phyloP scores from a whole-genome alignment of 2,888 invertebrate species.

The Eupeodes latifasciatus region DNA sequence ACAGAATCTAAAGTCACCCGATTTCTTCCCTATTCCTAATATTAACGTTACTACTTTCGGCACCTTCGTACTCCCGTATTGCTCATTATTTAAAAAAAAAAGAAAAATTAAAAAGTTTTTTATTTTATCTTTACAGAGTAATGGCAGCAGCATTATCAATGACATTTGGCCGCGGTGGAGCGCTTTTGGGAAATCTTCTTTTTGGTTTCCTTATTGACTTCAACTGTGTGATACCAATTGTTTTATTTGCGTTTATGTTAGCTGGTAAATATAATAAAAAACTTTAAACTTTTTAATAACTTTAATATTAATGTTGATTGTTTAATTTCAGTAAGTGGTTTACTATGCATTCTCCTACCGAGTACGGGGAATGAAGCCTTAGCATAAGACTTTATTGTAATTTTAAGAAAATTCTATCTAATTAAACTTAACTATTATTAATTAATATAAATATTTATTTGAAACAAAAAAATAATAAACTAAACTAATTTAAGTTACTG shows the following conservation, averaged over 20 bases:
- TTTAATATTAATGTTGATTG: constrained; percentile 3
- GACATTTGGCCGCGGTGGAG: constrained; percentile 91
- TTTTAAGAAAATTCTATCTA: constrained; percentile 48
- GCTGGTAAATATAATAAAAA: constrained; percentile 86
- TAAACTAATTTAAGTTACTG: constrained; percentile 54
- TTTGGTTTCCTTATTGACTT: constrained; percentile 92
- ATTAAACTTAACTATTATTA: constrained; percentile 36
- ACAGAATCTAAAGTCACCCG: too few relatives aligned
- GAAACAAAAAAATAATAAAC: constrained; percentile 26
- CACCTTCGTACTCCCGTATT: too few relatives aligned
- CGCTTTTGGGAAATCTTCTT: constrained; percentile 90
- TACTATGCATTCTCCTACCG: constrained; percentile 90
- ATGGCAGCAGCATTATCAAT: constrained; percentile 92
- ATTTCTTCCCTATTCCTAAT: too few relatives aligned
- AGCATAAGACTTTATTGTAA: constrained; percentile 80
- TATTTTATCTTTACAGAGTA: constrained; percentile 86
- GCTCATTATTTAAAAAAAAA: too few relatives aligned
- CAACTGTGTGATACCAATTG: constrained; percentile 90
- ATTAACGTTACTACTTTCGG: too few relatives aligned
- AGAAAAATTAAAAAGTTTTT: not conserved
- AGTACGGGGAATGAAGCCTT: constrained; percentile 90
- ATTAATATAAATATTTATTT: constrained; percentile 25
- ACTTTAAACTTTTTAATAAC: not conserved
- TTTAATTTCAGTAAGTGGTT: constrained; percentile 88
- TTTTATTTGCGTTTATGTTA: constrained; percentile 89